Conservation (phyloP, 1,140 invertebrate species). For the Melitaea cinxia region DNA sequence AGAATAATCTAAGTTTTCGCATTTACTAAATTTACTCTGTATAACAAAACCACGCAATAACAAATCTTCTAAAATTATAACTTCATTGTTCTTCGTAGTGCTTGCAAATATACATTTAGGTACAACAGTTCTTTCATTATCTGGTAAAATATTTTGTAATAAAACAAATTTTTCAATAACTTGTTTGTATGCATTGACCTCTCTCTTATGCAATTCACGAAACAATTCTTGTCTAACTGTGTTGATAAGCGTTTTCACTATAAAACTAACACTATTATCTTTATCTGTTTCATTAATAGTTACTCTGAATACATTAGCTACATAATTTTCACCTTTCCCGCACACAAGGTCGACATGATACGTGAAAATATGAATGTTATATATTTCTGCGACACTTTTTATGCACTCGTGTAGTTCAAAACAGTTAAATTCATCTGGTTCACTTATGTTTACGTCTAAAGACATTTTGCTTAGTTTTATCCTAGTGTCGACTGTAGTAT, state of each 20-base stretch:
- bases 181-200: conserved; percentile 58
- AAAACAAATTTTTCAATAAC: conserved; percentile 54
- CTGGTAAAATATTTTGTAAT: conserved; percentile 51
- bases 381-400: conserved; percentile 51
- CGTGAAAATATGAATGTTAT: conserved; percentile 54
- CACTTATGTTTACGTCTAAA: conserved; percentile 72
- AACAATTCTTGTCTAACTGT: conserved; percentile 66
- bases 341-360: conserved; percentile 68
- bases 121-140: conserved; percentile 48
- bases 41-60: conserved; percentile 49
- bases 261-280: conserved; percentile 55
- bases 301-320: conserved; percentile 71
- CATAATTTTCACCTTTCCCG: conserved; percentile 64
- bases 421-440: conserved; percentile 73
- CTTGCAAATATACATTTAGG: conserved; percentile 54
- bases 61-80: conserved; percentile 69
- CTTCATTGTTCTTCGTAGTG: conserved; percentile 57
- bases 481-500: conserved; percentile 6
- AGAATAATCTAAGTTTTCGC: conserved; percentile 47
- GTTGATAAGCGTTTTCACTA: conserved; percentile 71
- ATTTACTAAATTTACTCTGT: conserved; percentile 48
- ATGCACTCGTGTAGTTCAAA: conserved; percentile 63
- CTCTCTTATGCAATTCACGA: conserved; percentile 64
- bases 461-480: conserved; percentile 52
- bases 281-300: conserved; percentile 51